A percentile compares a stretch with the other conserved stretches of the same genome.
phyloP scores from a whole-genome alignment of 2,888 invertebrate species.

The Hypolimnas misippus region DNA sequence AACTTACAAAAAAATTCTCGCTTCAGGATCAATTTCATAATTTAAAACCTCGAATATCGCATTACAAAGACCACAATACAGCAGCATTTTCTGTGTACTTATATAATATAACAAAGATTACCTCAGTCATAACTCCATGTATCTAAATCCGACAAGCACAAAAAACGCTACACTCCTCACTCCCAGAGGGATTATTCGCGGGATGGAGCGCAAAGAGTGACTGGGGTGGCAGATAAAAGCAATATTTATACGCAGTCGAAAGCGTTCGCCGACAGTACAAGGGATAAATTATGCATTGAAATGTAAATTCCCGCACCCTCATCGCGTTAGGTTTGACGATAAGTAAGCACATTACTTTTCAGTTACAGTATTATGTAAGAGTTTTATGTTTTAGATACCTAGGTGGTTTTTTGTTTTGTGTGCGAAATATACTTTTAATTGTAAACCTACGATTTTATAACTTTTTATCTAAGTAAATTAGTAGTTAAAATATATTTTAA shows the following conservation, averaged over 20 bases:
- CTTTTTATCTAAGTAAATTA: too few species aligned
- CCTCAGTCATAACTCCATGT: conserved; percentile 16
- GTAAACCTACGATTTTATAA: not conserved
- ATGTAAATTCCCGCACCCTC: conserved; percentile 67
- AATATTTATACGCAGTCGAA: conserved; percentile 64
- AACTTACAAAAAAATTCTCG: too few species aligned
- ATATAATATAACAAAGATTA: conserved; percentile 16
- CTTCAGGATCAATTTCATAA: too few species aligned
- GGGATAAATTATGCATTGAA: conserved; percentile 80
- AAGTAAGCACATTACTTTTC: conserved; percentile 33
- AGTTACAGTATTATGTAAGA: conserved; percentile 4
- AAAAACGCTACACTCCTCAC: conserved; percentile 53
- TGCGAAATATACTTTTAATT: not conserved
- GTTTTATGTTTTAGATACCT: not conserved
- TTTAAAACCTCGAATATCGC: too few species aligned
- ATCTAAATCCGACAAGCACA: conserved; percentile 48
- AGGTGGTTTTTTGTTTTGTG: not conserved
- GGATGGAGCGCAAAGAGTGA: conserved; percentile 72
- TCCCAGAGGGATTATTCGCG: conserved; percentile 73
- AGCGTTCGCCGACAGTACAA: conserved; percentile 54
- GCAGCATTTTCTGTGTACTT: too few species aligned
- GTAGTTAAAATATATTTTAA: too few species aligned
- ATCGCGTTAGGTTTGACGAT: conserved; percentile 36
- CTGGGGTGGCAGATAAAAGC: conserved; percentile 72
- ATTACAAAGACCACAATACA: too few species aligned